Evolutionary conservation across 1,140 invertebrate genomes (phyloP).

Genomic region (Camponotus floridanus): DNA sequence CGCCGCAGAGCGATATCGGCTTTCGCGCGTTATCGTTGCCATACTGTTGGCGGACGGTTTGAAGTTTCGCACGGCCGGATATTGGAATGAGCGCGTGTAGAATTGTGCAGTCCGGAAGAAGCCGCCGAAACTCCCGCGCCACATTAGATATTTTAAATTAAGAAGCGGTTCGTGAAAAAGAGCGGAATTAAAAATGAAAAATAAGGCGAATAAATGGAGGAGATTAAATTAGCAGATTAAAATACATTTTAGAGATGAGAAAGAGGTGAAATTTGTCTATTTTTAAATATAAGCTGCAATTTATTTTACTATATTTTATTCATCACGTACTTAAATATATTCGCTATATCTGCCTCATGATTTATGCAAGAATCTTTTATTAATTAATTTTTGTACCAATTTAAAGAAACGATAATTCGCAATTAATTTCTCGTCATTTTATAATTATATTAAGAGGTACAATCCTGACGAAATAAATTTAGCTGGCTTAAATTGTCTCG

Average conservation of each 20-base stretch:
- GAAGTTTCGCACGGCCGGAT: constrained; percentile 81
- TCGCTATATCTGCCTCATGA: background rate
- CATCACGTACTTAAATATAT: too few species aligned
- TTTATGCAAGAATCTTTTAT: background rate
- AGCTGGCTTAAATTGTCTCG: constrained; percentile 33
- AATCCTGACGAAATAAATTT: constrained; percentile 30
- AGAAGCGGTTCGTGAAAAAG: background rate
- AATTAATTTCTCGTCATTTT: constrained; percentile 30
- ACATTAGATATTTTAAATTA: background rate
- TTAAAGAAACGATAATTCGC: background rate
- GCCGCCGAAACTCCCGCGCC: background rate
- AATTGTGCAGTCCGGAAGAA: constrained; percentile 29
- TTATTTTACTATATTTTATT: too few species aligned
- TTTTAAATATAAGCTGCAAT: too few species aligned
- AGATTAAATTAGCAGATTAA: background rate
- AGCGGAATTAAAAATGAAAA: background rate
- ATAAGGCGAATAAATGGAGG: background rate
- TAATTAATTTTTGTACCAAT: background rate
- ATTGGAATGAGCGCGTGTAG: constrained; percentile 69
- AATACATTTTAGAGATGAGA: background rate
- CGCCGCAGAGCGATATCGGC: constrained; percentile 70
- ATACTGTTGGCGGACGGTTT: constrained; percentile 78
- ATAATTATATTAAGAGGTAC: constrained; percentile 19
- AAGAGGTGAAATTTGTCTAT: too few species aligned
- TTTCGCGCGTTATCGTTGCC: constrained; percentile 70